These are phyloP conservation scores for Thysanoteuthis rhombus DNA, from an alignment of 2,888 invertebrate genomes.

Conservation along the genomic window DNA sequence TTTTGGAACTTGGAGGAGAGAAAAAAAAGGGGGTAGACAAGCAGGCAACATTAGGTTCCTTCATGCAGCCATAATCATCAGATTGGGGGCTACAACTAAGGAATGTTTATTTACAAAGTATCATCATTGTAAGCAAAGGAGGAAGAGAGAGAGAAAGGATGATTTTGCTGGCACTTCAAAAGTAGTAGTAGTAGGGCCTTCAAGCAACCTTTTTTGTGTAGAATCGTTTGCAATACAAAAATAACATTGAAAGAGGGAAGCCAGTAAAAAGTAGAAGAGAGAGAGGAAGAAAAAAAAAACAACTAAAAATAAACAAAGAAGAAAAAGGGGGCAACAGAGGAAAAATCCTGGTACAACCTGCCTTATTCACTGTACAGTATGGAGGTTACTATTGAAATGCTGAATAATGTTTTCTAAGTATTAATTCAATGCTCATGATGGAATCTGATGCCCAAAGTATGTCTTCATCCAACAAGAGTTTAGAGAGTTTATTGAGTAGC, in stretches of 20 bases:
- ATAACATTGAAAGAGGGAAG: too few species aligned
- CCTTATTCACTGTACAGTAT: neutral
- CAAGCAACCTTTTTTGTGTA: too few species aligned
- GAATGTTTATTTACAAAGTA: neutral
- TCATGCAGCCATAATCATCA: neutral
- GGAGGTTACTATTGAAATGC: neutral
- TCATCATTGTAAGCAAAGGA: neutral
- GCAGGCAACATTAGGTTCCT: neutral
- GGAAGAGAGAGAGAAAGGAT: neutral
- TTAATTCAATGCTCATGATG: neutral
- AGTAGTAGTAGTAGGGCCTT: too few species aligned
- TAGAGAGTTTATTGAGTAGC: neutral
- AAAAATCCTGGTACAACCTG: neutral
- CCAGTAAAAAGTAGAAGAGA: too few species aligned
- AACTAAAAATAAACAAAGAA: neutral
- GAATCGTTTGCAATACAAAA: too few species aligned
- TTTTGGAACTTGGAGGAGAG: neutral
- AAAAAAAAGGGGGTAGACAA: neutral
- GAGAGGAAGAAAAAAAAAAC: too few species aligned
- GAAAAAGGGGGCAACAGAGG: neutral
- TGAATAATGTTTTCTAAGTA: neutral
- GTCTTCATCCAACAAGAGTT: neutral
- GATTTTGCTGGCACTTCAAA: neutral
- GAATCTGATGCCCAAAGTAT: neutral
- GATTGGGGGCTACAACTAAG: neutral